Evolutionary conservation across 1,140 invertebrate genomes (phyloP).

Genomic region (Lamellibrachia luymesi): DNA sequence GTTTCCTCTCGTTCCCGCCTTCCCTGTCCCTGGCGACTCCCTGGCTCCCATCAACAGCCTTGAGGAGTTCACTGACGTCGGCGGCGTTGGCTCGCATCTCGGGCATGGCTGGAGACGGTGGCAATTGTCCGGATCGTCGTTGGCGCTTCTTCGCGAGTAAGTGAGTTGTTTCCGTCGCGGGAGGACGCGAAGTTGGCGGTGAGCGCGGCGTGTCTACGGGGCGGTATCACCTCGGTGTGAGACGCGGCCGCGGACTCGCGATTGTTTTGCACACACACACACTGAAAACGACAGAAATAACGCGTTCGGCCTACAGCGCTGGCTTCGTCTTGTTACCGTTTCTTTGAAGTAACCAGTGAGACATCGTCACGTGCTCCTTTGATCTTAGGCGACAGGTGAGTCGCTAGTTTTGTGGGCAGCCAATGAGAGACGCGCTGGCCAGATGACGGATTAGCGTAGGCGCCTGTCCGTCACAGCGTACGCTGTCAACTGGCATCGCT

Average conservation of each 20-base stretch:
- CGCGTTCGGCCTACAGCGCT: background rate
- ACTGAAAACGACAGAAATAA: slow-evolving; percentile 1
- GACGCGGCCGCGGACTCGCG: background rate
- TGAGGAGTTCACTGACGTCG: background rate
- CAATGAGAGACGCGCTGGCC: background rate
- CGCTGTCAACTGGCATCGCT: background rate
- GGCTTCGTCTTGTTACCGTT: background rate
- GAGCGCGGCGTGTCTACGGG: background rate
- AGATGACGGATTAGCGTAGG: background rate
- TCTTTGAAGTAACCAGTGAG: background rate
- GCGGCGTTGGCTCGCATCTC: slow-evolving; percentile 15
- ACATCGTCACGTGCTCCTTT: background rate
- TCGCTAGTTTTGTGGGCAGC: background rate
- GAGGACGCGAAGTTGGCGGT: background rate
- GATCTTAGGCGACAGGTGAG: background rate
- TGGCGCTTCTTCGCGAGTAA: background rate
- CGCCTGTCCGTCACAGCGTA: background rate
- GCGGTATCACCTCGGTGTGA: background rate
- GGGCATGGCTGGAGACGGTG: slow-evolving; percentile 3
- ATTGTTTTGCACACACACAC: background rate
- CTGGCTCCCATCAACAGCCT: background rate
- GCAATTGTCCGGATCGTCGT: background rate
- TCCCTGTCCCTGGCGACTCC: background rate
- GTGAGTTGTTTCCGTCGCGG: background rate
- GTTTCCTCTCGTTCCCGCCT: slow-evolving; percentile 13